phyloP scores from a whole-genome alignment of 1,140 invertebrate species.

The Harpegnathos saltator region DNA sequence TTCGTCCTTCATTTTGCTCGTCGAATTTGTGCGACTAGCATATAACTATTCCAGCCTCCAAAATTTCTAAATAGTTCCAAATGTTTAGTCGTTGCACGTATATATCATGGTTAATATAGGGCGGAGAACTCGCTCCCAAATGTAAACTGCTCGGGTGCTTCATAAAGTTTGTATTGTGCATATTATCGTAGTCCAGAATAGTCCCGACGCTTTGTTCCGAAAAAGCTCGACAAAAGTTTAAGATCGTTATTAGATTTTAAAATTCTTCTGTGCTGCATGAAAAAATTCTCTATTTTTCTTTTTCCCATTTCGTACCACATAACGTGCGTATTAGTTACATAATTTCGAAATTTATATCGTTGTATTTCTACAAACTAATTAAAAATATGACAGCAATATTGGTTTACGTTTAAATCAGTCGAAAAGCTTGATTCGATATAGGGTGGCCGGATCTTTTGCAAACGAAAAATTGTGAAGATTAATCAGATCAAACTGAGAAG shows the following conservation, averaged over 20 bases:
- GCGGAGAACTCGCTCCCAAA: conserved; percentile 22
- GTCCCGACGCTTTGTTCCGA: neutral
- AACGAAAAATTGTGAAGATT: no score
- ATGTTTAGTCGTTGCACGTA: conserved; percentile 50
- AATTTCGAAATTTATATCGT: no score
- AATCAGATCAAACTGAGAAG: no score
- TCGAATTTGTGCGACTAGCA: conserved; percentile 3
- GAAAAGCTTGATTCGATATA: no score
- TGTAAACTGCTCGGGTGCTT: conserved; percentile 56
- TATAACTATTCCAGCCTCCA: neutral
- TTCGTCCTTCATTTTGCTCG: neutral
- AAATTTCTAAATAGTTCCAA: conserved; percentile 60
- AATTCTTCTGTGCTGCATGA: neutral
- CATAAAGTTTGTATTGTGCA: conserved; percentile 49
- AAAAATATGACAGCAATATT: no score
- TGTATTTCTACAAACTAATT: no score
- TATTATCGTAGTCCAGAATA: conserved; percentile 31
- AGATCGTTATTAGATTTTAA: conserved; percentile 6
- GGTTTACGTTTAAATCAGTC: no score
- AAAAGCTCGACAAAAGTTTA: neutral
- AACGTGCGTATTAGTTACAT: no score
- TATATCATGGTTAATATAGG: conserved; percentile 43
- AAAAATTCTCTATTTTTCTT: neutral
- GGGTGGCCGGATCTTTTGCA: no score
- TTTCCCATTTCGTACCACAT: neutral